Conservation (phyloP, 2,888 invertebrate species). For the Pharmacophagus antenor region DNA sequence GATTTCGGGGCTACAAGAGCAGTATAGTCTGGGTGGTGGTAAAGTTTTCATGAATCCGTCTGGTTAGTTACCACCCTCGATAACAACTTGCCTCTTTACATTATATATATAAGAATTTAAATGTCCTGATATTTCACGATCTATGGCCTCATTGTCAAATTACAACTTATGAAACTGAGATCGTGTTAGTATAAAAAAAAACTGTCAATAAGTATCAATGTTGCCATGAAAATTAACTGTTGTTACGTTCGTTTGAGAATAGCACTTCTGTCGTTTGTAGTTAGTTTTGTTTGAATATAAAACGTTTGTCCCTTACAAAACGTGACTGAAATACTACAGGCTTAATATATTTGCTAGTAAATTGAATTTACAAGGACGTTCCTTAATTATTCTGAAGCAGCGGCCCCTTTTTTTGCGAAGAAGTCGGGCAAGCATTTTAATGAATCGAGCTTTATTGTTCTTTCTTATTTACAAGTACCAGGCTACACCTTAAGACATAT, state of each 20-base stretch:
- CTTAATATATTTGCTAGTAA: constrained; percentile 14
- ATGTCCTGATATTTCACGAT: too few relatives aligned
- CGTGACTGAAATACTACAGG: constrained; percentile 20
- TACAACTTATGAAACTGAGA: too few relatives aligned
- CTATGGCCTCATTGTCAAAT: too few relatives aligned
- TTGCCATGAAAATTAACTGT: neutral
- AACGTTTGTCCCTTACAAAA: constrained; percentile 10
- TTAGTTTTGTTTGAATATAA: constrained; percentile 13
- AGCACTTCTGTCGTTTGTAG: neutral
- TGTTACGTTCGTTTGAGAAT: neutral
- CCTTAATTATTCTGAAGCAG: constrained; percentile 1
- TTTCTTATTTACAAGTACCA: neutral
- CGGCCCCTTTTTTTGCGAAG: constrained; percentile 11
- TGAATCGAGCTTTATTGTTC: constrained; percentile 4
- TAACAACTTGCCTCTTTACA: too few relatives aligned
- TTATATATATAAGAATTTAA: too few relatives aligned
- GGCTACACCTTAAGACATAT: neutral
- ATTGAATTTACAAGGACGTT: constrained; percentile 18
- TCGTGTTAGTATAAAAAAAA: too few relatives aligned
- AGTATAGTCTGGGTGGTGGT: too few relatives aligned
- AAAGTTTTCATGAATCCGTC: too few relatives aligned
- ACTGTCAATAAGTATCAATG: neutral
- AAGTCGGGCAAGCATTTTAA: constrained; percentile 5
- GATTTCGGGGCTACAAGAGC: too few relatives aligned
- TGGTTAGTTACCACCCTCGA: too few relatives aligned